A percentile compares a stretch with the other conserved stretches of the same genome.
Evolutionary conservation across 2,797 vertebrate species (phyloP).

Genomic region (Pitangus sulphuratus): DNA sequence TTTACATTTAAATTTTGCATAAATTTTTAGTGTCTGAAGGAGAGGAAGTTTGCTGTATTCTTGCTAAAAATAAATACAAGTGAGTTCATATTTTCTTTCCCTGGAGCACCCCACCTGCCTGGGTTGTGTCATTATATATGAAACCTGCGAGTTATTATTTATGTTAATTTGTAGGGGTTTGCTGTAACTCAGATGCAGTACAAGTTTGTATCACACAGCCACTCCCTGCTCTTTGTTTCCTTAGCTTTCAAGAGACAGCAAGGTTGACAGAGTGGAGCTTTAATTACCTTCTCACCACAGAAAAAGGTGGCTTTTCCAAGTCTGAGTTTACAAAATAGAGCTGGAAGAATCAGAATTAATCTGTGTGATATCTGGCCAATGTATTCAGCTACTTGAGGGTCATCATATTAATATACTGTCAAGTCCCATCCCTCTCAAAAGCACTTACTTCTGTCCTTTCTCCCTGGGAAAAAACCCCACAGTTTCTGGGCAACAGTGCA

Average conservation of each 20-base stretch:
- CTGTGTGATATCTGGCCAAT: background rate
- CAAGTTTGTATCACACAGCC: background rate
- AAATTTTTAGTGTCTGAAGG: background rate
- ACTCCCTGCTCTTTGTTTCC: conserved; percentile 58
- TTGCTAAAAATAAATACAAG: background rate
- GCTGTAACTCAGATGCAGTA: background rate
- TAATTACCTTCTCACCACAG: conserved; percentile 49
- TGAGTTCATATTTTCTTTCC: background rate
- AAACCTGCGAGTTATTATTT: background rate
- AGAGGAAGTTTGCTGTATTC: background rate
- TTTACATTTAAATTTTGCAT: background rate
- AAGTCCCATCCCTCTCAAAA: background rate
- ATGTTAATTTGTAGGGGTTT: background rate
- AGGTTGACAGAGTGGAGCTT: conserved; percentile 52
- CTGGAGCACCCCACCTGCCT: background rate
- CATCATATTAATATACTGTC: background rate
- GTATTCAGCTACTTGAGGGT: conserved; percentile 13
- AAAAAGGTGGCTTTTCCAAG: conserved; percentile 34
- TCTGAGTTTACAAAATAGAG: conserved; percentile 18
- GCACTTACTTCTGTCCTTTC: background rate
- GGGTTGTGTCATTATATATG: background rate
- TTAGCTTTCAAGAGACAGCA: conserved; percentile 39
- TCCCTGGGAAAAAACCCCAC: background rate
- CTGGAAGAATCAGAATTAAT: conserved; percentile 35
- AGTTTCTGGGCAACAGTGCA: background rate